Evolutionary conservation across 2,888 invertebrate genomes (phyloP), one percentile per base, ranked within the genome.

Genomic region (Pollenia labialis): DNA sequence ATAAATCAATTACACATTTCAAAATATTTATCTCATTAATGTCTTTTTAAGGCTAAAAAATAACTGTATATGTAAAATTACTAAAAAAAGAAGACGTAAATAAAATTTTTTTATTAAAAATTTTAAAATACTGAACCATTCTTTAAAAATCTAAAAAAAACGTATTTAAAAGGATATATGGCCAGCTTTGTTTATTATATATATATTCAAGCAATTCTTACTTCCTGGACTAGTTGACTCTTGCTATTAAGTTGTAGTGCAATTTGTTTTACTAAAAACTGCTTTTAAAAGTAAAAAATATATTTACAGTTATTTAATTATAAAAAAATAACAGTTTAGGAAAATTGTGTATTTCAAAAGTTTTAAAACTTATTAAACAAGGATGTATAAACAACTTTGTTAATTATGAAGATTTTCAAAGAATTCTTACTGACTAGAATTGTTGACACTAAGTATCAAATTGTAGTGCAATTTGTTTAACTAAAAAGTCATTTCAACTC

Each of bases 1-100:
- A 18, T 18, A 69, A 56, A 10, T 40, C 48, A 58, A 66, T 32
- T 14, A 66, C 77, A 84, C 83, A 84, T 84, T 84, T 84, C 79
- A 84, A 84, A 84, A 84, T 79, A 76, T 50, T 32, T 32, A 32
- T 32, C 32, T 32, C 6, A 32, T 6, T 32, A 32, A 62, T 58
- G 14, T n/a, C 12, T 23, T 14, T 14, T 14, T 6, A 32, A 6
- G 32, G 14, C 10, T 11, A 12, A 1, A 44, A 64, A 44, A 23
- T 23, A 46, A 4, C 8, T 62, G 1, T 64, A 16, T 62, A 44
- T 62, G 9, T 11, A 11, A 62, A 62, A 62, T 42, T 40, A 16
- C 8, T 3, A 16, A n/a, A 62, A 62, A 62, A 68, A 66, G 48
- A 32, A 50, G 18, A 50, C 14, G 18, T 16, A 42, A 42, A 18